These are phyloP conservation scores for Psittacara wagleri DNA, from an alignment of 2,113 vertebrate species.

Conservation along the genomic window DNA sequence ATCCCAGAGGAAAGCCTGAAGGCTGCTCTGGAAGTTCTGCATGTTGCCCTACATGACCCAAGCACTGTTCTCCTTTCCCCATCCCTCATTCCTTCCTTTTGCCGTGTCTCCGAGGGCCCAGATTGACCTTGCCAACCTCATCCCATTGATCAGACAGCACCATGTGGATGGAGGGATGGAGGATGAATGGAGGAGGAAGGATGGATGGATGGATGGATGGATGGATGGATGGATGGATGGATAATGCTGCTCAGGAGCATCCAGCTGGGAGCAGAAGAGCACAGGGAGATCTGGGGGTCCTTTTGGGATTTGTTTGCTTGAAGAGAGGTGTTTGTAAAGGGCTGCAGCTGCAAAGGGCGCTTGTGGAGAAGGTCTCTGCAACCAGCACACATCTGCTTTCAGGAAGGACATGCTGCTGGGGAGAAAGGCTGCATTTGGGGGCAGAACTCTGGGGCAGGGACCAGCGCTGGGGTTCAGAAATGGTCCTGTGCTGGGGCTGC, in stretches of 20 bases:
- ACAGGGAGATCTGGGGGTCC: not conserved
- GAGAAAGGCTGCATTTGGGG: not conserved
- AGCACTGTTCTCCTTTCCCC: rapidly evolving
- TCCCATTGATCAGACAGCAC: not conserved
- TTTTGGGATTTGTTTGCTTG: not conserved
- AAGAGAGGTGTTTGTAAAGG: not conserved
- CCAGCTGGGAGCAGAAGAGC: rapidly evolving
- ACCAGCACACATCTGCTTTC: rapidly evolving
- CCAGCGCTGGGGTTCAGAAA: rapidly evolving
- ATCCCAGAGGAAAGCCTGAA: not conserved
- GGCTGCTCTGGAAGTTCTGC: not conserved
- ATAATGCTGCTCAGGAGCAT: not conserved
- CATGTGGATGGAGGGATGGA: not conserved
- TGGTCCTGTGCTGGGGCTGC: not conserved
- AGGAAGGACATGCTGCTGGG: not conserved
- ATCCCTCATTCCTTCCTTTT: not conserved
- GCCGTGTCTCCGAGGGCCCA: not conserved
- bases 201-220: not conserved
- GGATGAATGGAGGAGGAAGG: no score
- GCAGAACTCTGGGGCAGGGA: not conserved
- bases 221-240: not conserved
- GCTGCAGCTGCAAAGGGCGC: not conserved
- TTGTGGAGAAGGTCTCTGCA: not conserved
- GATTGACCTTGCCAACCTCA: not conserved
- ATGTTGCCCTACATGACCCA: rapidly evolving